These are phyloP conservation scores for Sebastes miniatus DNA, from an alignment of 2,797 vertebrate species.

Conservation along the genomic window DNA sequence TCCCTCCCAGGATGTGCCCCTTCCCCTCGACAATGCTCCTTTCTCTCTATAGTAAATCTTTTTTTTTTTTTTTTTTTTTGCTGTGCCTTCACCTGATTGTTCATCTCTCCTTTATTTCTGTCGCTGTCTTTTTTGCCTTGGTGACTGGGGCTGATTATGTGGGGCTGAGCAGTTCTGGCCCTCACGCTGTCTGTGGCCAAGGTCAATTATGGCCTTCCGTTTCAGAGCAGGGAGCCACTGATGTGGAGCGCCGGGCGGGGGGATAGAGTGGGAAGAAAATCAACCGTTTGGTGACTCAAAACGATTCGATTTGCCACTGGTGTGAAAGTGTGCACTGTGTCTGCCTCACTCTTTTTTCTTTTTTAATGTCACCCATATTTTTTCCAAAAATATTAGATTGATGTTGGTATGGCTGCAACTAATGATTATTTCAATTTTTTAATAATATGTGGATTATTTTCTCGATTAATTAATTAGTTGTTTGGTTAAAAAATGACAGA, in stretches of 20 bases:
- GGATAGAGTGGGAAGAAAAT: slow-evolving; percentile 69
- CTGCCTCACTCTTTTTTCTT: slow-evolving; percentile 27
- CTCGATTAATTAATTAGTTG: too few relatives aligned
- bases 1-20: slow-evolving; percentile 1
- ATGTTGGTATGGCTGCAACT: not conserved
- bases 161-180: slow-evolving; percentile 71
- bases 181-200: slow-evolving; percentile 75
- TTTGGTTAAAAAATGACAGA: too few relatives aligned
- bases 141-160: slow-evolving; percentile 73
- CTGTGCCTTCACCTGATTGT: not conserved
- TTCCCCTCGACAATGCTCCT: not conserved
- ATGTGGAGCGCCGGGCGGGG: slow-evolving; percentile 55
- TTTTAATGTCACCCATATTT: slow-evolving; percentile 40
- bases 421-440: too few relatives aligned
- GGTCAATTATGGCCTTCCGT: slow-evolving; percentile 81
- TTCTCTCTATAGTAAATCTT: not conserved
- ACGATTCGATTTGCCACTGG: slow-evolving; percentile 67
- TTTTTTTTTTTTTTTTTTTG: not conserved
- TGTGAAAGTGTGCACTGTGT: slow-evolving; percentile 49
- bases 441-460: too few relatives aligned
- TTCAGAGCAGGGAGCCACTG: slow-evolving; percentile 71
- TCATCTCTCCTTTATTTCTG: slow-evolving; percentile 41
- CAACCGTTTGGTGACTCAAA: slow-evolving; percentile 58
- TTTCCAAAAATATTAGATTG: slow-evolving; percentile 11
- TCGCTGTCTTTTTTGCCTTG: slow-evolving; percentile 41